Evolutionary conservation across 2,888 invertebrate species (phyloP), one percentile per base, ranked within the genome.

Genomic region (Apomyelois bistriatella): DNA sequence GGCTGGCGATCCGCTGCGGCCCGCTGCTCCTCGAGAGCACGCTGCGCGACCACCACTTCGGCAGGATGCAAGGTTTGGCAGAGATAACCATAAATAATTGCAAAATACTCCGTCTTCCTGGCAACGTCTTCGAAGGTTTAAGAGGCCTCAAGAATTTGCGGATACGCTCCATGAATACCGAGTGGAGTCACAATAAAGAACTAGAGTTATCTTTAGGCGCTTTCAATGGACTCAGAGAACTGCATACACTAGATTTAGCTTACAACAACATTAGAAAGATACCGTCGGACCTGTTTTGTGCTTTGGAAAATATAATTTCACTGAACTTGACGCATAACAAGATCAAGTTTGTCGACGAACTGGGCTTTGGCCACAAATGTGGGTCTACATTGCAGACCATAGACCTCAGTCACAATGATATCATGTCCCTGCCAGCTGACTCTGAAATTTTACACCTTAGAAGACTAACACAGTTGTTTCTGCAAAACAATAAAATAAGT

Each of bases 281-380:
- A 70, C 96, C 97, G 1, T 94, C 95, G 53, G 94, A 94, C 71
- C 91, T 93, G 63, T 95, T 97, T 76, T 97, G 97, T 83, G 93
- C 94, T 9, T 85, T 97, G 75, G 93, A 94, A 69, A 96, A 95
- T 76, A 91, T 97, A 58, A 95, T 96, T 78, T 92, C 94, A 56
- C 89, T 98, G 35, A 97, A 98, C 87, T 88, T 97, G 70, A 97
- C 97, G 22, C 92, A 93, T 55, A 98, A 97, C 87, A 94, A 95
- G 67, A 93, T 98, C 54, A 93, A 94, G 64, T 95, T 94, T 66
- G 92, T 95, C 3, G 94, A 95, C 66, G 93, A 94, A 67, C 84
- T 97, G 59, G 96, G 96, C 17, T 94, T 96, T 72, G 88, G 89
- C 40, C 83, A 88, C 68, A 86, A 86, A 71, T 89, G 90, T 61